Evolutionary conservation across 2,113 vertebrate genomes (phyloP), one percentile per base, ranked within the genome.

Genomic region (Cacatua alba): DNA sequence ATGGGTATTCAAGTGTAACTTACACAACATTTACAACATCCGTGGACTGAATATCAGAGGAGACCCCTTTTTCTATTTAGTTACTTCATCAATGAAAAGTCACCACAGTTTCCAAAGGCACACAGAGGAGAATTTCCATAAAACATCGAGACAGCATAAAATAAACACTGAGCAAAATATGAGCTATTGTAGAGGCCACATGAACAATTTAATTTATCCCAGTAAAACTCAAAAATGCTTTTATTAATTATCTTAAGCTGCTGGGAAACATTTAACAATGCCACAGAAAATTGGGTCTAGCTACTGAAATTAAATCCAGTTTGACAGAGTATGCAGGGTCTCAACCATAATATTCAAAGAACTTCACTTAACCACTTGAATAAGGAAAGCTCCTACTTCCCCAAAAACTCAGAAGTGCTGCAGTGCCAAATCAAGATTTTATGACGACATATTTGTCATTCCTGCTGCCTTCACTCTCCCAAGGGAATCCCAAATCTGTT

Each of bases 21-120:
- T 62, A n/a, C 0, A 19, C 0, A 0, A 51, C 0, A 1, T 26
- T 39, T 55, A 69, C 35, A 67, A 12, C 28, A 52, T 19, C 48
- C 48, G 57, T 29, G 86, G 29, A 25, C 0, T 16, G 16, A 80
- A 4, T 26, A 43, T 31, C 76, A 92, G 64, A 71, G 20, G 6
- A 84, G 23, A 53, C 13, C 11, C 29, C 13, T 51, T 55, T 19
- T 74, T 35, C 43, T 78, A 2, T 37, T 18, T 13, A 19, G 39
- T 28, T 49, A 44, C 26, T 92, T 92, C 44, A 49, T 12, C 57
- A 59, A 4, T 4, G 25, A 52, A 64, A 25, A 35, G 20, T 37
- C 59, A 83, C 17, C 24, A 71, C 14, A 41, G 60, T 18, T 79
- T 43, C 60, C 17, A 81, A 77, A 65, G 31, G 64, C n/a, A 55